These are phyloP conservation scores for Teleogryllus occipitalis DNA, from an alignment of 1,140 invertebrate species.

Conservation along the genomic window DNA sequence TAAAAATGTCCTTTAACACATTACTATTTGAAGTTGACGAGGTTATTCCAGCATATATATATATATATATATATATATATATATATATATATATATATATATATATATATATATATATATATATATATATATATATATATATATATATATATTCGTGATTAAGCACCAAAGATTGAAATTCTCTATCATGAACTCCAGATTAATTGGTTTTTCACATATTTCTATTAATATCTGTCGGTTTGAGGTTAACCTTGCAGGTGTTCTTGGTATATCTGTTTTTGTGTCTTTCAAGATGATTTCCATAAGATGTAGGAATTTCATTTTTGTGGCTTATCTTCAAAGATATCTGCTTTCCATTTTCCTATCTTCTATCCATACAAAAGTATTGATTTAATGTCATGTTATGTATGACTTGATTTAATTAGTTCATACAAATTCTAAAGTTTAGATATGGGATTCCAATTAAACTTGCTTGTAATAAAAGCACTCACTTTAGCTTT, in stretches of 20 bases:
- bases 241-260: background rate
- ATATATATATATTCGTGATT: background rate
- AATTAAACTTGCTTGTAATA: too few relatives aligned
- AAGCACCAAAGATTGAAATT: background rate
- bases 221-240: background rate
- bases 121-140: background rate
- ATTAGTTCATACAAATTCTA: too few relatives aligned
- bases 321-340: background rate
- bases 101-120: background rate
- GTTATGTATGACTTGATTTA: too few relatives aligned
- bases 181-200: background rate
- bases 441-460: too few relatives aligned
- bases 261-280: background rate
- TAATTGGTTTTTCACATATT: background rate
- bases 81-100: slow-evolving; percentile 8
- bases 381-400: too few relatives aligned
- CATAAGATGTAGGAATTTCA: background rate
- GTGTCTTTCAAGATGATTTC: background rate
- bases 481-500: too few relatives aligned
- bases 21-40: background rate
- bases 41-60: background rate
- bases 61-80: slow-evolving; percentile 8
- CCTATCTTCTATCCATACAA: too few relatives aligned
- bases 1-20: background rate
- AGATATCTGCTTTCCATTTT: background rate